A percentile compares a stretch with the other conserved stretches of the same genome.
These are phyloP conservation scores for Crossaster papposus DNA, from an alignment of 53 echinoderm and acorn worm genomes.

Conservation along the genomic window DNA sequence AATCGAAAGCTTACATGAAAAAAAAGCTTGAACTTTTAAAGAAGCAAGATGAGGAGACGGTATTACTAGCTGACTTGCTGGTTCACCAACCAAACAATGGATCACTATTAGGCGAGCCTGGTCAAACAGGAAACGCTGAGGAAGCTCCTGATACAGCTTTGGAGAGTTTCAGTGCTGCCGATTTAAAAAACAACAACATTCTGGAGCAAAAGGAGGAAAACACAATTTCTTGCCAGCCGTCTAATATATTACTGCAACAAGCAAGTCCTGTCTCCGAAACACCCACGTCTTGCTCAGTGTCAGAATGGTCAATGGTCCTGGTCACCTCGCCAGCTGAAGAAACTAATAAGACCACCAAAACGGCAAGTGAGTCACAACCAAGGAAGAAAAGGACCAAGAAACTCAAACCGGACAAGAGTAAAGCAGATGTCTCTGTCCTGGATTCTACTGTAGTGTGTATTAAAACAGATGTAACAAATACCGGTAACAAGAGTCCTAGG, in stretches of 20 bases:
- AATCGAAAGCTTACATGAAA: slow-evolving; percentile 52
- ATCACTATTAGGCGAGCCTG: no score
- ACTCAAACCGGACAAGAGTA: slow-evolving; percentile 8
- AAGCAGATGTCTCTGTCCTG: neutral
- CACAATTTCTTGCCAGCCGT: neutral
- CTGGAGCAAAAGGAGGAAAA: slow-evolving; percentile 31
- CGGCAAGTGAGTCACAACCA: neutral
- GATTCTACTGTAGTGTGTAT: neutral
- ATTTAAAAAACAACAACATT: slow-evolving; percentile 52
- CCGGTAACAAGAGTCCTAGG: neutral
- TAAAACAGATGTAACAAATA: neutral
- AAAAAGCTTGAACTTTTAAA: slow-evolving; percentile 21
- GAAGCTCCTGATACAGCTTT: neutral
- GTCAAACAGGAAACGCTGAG: neutral
- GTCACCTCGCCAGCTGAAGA: neutral
- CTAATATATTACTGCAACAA: neutral
- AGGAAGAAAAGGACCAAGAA: slow-evolving; percentile 42
- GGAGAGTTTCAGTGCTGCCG: slow-evolving; percentile 23
- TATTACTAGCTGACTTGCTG: neutral
- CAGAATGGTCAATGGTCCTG: neutral
- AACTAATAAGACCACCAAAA: slow-evolving; percentile 26
- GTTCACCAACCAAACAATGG: neutral
- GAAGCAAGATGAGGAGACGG: slow-evolving; percentile 21
- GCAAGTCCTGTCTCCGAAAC: neutral
- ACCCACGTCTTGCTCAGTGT: neutral